Percentiles rank a stretch among this genome's conserved stretches.
Evolutionary conservation across 2,797 vertebrate genomes (phyloP).

Genomic region (Hippopotamyrus pictus): DNA sequence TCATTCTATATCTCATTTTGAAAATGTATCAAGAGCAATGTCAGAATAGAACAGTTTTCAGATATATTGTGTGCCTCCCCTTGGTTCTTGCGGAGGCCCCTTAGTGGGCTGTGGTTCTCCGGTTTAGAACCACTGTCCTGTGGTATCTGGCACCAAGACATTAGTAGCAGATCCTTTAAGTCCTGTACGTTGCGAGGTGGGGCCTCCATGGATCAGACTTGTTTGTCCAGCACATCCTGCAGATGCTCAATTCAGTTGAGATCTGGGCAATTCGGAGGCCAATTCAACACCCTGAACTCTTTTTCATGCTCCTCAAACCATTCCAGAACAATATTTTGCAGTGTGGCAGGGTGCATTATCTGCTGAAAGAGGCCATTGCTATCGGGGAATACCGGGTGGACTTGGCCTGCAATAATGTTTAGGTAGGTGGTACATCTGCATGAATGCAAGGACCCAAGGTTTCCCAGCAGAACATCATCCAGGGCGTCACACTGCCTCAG

Average conservation of each 20-base stretch:
- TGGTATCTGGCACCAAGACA: not conserved
- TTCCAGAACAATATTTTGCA: not conserved
- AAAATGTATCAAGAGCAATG: not conserved
- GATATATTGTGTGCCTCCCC: not conserved
- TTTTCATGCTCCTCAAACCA: not conserved
- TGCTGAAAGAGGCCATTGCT: not conserved
- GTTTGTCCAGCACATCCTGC: not conserved
- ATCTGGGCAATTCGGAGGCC: not conserved
- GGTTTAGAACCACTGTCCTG: not conserved
- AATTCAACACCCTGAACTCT: not conserved
- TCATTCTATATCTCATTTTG: not conserved
- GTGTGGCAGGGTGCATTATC: not conserved
- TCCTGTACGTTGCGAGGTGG: not conserved
- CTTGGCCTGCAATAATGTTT: not conserved
- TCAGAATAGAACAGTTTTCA: not conserved
- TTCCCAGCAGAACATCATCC: not conserved
- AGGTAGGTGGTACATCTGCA: not conserved
- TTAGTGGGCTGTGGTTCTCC: not conserved
- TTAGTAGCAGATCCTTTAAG: not conserved
- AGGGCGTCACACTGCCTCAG: not conserved
- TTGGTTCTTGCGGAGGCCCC: not conserved
- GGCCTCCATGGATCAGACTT: not conserved
- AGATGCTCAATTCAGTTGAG: not conserved
- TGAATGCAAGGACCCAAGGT: not conserved
- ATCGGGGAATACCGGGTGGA: not conserved